These are phyloP conservation scores for Fistularia commersonii DNA, from an alignment of 2,797 vertebrate genomes.

Conservation along the genomic window DNA sequence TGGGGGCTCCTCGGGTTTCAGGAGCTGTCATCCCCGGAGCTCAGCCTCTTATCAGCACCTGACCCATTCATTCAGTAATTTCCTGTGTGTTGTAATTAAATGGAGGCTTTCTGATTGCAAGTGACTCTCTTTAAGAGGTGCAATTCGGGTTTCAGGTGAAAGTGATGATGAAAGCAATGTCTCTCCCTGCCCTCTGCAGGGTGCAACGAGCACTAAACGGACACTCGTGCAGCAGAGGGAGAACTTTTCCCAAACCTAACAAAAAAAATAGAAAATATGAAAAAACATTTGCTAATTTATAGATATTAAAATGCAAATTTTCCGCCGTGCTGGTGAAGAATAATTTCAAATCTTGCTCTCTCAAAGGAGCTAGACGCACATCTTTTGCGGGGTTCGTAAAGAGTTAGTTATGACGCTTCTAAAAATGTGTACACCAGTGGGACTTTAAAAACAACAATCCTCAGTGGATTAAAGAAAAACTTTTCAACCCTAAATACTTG, in stretches of 20 bases:
- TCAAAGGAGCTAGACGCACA: too few relatives aligned
- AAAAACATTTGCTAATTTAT: too few relatives aligned
- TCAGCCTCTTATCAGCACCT: conserved; percentile 86
- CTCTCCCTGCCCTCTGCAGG: conserved; percentile 54
- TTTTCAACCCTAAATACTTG: too few relatives aligned
- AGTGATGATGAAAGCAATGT: conserved; percentile 27
- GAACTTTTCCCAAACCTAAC: not conserved
- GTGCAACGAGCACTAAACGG: conserved; percentile 11
- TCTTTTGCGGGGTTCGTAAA: too few relatives aligned
- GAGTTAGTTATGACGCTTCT: too few relatives aligned
- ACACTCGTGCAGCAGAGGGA: not conserved
- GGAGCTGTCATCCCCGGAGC: conserved; percentile 84
- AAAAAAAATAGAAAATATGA: not conserved
- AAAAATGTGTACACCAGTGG: too few relatives aligned
- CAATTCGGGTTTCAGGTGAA: conserved; percentile 66
- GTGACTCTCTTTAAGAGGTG: conserved; percentile 79
- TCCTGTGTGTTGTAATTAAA: conserved; percentile 98
- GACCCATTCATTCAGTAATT: conserved; percentile 88
- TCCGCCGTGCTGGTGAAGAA: too few relatives aligned
- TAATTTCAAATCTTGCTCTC: too few relatives aligned
- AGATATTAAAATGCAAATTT: too few relatives aligned
- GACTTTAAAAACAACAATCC: too few relatives aligned
- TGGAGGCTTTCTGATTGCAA: conserved; percentile 92
- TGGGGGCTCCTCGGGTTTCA: conserved; percentile 82
- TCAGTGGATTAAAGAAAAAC: too few relatives aligned